These are phyloP conservation scores for Gasteruption jaculator DNA, from an alignment of 2,888 invertebrate species.

Conservation along the genomic window DNA sequence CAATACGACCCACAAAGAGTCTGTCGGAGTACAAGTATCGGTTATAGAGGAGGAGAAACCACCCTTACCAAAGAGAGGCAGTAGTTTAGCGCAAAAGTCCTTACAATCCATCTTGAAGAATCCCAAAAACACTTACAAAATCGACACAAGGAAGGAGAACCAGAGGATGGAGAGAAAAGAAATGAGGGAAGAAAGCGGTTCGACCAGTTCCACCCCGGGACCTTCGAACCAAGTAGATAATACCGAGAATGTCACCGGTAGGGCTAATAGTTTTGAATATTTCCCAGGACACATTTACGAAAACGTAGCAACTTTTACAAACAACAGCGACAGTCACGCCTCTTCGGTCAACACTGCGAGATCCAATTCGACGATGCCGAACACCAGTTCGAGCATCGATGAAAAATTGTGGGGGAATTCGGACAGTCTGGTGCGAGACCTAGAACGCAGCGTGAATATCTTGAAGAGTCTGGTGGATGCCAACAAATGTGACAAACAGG, in stretches of 20 bases:
- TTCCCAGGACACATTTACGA: conserved; percentile 57
- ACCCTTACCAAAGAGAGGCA: conserved; percentile 37
- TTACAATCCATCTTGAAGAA: conserved; percentile 38
- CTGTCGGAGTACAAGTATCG: conserved; percentile 45
- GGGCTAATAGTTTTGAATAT: conserved; percentile 68
- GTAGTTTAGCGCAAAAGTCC: conserved; percentile 33
- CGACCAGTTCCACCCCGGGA: conserved; percentile 29
- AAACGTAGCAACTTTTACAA: conserved; percentile 51
- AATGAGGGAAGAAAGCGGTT: conserved; percentile 35
- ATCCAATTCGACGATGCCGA: conserved; percentile 46
- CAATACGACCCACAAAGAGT: conserved; percentile 35
- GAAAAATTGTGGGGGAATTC: conserved; percentile 49
- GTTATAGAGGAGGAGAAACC: conserved; percentile 40
- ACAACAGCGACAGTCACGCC: conserved; percentile 37
- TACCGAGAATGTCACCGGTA: conserved; percentile 50
- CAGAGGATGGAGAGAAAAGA: conserved; percentile 24
- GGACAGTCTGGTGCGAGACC: conserved; percentile 56
- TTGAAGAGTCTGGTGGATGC: conserved; percentile 59
- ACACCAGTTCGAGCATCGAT: conserved; percentile 47
- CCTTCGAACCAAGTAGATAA: conserved; percentile 35
- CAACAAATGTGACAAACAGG: conserved; percentile 57
- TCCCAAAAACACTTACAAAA: conserved; percentile 36
- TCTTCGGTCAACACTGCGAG: conserved; percentile 42
- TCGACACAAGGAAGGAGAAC: conserved; percentile 20
- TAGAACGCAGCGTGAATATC: conserved; percentile 61